These are phyloP conservation scores for Lasioglossum baleicum DNA, from an alignment of 1,140 invertebrate species.

Conservation along the genomic window DNA sequence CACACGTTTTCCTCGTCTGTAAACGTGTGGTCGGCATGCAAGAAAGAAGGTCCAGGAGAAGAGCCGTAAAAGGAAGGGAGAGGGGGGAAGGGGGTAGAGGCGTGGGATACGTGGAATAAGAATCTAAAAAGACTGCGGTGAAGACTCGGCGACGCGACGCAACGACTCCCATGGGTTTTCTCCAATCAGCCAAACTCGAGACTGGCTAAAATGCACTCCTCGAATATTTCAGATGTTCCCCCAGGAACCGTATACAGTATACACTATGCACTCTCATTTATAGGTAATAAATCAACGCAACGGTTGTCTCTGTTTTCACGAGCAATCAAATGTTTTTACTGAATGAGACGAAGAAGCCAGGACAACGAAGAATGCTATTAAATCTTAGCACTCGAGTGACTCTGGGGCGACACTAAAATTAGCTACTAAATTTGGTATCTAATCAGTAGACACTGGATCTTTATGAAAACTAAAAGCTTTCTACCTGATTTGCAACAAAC, in stretches of 20 bases:
- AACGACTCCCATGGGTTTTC: conserved; percentile 74
- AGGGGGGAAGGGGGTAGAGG: too few species aligned
- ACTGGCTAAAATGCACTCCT: conserved; percentile 60
- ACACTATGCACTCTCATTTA: neutral
- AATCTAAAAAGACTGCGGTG: conserved; percentile 61
- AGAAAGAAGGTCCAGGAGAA: conserved; percentile 12
- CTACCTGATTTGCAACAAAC: too few species aligned
- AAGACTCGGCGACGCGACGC: conserved; percentile 54
- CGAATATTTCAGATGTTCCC: conserved; percentile 36
- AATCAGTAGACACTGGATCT: too few species aligned
- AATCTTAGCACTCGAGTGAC: too few species aligned
- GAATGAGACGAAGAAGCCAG: too few species aligned
- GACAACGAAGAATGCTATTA: too few species aligned
- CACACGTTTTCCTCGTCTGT: conserved; percentile 51
- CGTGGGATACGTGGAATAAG: conserved; percentile 53
- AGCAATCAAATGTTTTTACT: too few species aligned
- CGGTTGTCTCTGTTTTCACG: too few species aligned
- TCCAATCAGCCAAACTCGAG: conserved; percentile 70
- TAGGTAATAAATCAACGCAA: neutral
- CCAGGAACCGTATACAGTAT: neutral
- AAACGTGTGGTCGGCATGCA: conserved; percentile 36
- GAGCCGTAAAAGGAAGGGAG: neutral
- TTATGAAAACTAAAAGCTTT: too few species aligned
- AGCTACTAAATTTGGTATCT: too few species aligned
- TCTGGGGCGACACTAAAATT: too few species aligned